A percentile compares a stretch with the other conserved stretches of the same genome.
Conservation (phyloP, 2,888 invertebrate genomes). For the Andrena fulva region DNA sequence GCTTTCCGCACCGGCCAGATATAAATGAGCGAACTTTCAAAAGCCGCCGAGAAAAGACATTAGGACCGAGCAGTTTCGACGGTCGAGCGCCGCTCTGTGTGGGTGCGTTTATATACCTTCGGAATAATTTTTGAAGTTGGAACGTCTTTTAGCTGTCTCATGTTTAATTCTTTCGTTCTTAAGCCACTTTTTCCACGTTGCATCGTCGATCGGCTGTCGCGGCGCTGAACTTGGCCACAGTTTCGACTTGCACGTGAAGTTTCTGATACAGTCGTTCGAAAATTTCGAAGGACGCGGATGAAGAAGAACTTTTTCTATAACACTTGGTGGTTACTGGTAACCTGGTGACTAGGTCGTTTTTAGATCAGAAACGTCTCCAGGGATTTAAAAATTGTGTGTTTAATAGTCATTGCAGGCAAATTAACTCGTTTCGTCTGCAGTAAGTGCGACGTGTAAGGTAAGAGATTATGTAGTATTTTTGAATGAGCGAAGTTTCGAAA, state of each 20-base stretch:
- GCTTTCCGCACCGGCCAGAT: constrained; percentile 67
- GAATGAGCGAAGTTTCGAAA: too few species aligned
- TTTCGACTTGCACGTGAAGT: neutral
- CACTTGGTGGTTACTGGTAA: too few species aligned
- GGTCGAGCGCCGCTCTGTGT: constrained; percentile 30
- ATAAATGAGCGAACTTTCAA: constrained; percentile 73
- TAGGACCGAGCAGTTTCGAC: constrained; percentile 56
- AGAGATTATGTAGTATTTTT: too few species aligned
- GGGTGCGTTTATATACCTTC: constrained; percentile 36
- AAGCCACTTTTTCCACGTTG: constrained; percentile 26
- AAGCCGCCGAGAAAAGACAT: constrained; percentile 65
- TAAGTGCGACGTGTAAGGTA: too few species aligned
- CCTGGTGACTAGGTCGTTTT: too few species aligned
- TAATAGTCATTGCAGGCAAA: too few species aligned
- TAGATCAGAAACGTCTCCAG: too few species aligned
- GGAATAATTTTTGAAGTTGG: constrained; percentile 63
- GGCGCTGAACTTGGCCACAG: constrained; percentile 11
- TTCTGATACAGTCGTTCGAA: too few species aligned
- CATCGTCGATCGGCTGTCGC: constrained; percentile 35
- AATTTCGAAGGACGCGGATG: too few species aligned
- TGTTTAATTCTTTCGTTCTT: constrained; percentile 53
- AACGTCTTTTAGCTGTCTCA: constrained; percentile 52
- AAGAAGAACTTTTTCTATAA: too few species aligned
- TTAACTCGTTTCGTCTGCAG: too few species aligned
- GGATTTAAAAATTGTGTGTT: too few species aligned